These are phyloP conservation scores for Camponotus pennsylvanicus DNA, from an alignment of 1,140 invertebrate species.

Conservation along the genomic window DNA sequence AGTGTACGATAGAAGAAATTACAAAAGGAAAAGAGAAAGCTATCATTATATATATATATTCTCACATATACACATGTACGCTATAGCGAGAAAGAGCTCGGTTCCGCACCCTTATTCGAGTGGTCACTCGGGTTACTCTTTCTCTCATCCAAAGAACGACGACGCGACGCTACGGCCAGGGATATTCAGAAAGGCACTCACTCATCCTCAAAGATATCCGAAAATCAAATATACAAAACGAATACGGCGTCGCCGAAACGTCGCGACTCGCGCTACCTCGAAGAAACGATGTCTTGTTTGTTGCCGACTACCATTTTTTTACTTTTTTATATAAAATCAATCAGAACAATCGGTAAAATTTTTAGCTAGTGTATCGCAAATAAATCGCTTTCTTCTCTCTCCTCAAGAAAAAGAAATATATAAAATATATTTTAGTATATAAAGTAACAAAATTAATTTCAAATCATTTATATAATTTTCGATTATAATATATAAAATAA, in stretches of 20 bases:
- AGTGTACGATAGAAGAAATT: conserved; percentile 34
- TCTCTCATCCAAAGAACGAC: conserved; percentile 45
- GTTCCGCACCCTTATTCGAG: conserved; percentile 70
- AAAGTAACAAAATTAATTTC: too few species aligned
- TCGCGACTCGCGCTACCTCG: conserved; percentile 58
- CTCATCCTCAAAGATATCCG: conserved; percentile 74
- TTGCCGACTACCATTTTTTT: conserved; percentile 4
- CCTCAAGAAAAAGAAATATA: too few species aligned
- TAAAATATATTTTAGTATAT: too few species aligned
- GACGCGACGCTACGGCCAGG: conserved; percentile 61
- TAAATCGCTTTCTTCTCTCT: too few species aligned
- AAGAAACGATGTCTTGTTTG: conserved; percentile 9
- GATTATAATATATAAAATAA: too few species aligned
- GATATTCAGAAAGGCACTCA: conserved; percentile 81
- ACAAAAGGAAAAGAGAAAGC: conserved; percentile 57
- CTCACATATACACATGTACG: neutral
- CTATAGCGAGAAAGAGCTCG: conserved; percentile 71
- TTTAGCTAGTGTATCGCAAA: neutral
- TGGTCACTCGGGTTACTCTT: conserved; percentile 41
- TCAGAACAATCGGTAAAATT: neutral
- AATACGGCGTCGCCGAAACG: conserved; percentile 63
- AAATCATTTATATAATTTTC: too few species aligned
- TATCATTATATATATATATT: neutral
- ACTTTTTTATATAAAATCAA: conserved; percentile 23
- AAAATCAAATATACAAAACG: conserved; percentile 76